Conservation (phyloP, 2,113 vertebrate species). For the Engraulis encrasicolus region DNA sequence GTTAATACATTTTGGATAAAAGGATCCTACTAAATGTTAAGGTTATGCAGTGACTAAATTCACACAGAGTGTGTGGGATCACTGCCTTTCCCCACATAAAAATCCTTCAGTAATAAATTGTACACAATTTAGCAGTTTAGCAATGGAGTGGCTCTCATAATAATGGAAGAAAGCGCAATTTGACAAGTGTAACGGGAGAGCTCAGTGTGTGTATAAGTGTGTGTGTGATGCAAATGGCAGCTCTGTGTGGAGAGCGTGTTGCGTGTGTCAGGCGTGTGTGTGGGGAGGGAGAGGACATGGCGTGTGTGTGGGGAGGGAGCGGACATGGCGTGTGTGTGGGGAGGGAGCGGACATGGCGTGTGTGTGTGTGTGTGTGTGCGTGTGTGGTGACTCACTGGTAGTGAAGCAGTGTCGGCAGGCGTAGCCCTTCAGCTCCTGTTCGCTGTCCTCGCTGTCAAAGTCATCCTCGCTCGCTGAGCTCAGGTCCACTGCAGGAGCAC, state of each 20-base stretch:
- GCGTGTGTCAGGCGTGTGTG: no score
- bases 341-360: not conserved
- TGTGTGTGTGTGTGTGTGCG: no score
- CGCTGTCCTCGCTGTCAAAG: slow-evolving; percentile 98
- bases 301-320: not conserved
- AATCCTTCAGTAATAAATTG: not conserved
- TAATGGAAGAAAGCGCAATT: not conserved
- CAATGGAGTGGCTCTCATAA: not conserved
- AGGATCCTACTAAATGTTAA: no score
- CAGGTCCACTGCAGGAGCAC: slow-evolving; percentile 86
- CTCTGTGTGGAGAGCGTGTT: not conserved
- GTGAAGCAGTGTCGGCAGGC: slow-evolving; percentile 98
- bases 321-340: not conserved
- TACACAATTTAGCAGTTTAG: not conserved
- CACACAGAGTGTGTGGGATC: not conserved
- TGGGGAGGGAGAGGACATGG: no score
- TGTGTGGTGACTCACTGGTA: slow-evolving; percentile 82
- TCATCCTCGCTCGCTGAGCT: slow-evolving; percentile 99
- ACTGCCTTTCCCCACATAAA: no score
- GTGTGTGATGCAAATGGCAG: not conserved
- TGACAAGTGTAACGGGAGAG: not conserved
- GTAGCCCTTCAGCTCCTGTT: slow-evolving; percentile 98
- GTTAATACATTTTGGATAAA: no score
- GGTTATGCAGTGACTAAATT: not conserved
- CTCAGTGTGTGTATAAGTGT: not conserved